Evolutionary conservation across 37 sponge, comb jelly and placozoan species (phyloP), one percentile per base, ranked within the genome.

Genomic region (Diacarnus erythraeanus): DNA sequence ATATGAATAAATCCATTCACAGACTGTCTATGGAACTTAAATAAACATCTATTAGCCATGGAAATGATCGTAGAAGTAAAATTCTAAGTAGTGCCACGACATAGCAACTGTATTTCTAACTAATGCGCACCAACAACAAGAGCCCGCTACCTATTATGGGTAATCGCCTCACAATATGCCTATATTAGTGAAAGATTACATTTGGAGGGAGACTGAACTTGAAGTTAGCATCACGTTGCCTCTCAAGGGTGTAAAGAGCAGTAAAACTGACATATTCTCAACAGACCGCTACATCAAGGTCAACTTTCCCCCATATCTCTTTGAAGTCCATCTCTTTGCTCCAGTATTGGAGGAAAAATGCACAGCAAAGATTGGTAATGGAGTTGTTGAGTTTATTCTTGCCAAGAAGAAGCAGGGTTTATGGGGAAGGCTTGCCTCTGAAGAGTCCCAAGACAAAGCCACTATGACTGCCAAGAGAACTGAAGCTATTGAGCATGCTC

Each of bases 251-350:
- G 92, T 89, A 39, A 90, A 80, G 57, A 33, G 85, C 33, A 81
- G 75, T 57, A 94, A 92, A 34, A 92, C 88, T 29, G 98, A 97
- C 84, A 87, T 97, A 12, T 80, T 92, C 57, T 80, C 88, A 63
- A 94, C 91, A 5, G 69, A 80, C 26, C 71, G 60, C 1, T 97
- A 94, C 75, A 67, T 97, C 43, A 97, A 97, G 80, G 98, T 87
- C 21, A 86, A 78, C 66, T 95, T 89, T 64, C 88, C 90, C 21
- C 96, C 96, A 3, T 95, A 81, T 73, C 68, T 92, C 42, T 95
- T 95, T 40, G 96, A 95, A 75, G 88, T 86, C 27, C 66, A 80
- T 57, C 90, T 92, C 38, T 79, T 40, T 59, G 84, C 76, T 23
- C 54, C 39, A 27, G 87, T 95, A 22, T 69, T 86, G 33, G 94